Conservation (phyloP, 2,888 invertebrate species). For the Rotaria macrura region DNA sequence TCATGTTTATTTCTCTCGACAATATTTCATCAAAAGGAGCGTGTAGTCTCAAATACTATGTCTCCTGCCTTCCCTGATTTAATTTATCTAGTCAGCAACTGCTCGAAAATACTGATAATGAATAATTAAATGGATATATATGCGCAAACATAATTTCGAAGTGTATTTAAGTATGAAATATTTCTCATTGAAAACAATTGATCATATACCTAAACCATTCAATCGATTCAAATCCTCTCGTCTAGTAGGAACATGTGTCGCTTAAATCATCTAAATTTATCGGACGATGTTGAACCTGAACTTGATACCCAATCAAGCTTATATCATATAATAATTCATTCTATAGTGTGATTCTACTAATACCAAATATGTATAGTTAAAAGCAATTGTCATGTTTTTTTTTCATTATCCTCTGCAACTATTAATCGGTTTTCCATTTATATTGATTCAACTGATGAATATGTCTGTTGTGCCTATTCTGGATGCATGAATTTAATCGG, state of each 20-base stretch:
- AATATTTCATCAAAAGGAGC: constrained; percentile 51
- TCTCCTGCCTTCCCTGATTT: constrained; percentile 51
- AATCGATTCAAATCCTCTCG: constrained; percentile 45
- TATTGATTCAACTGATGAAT: too few species aligned
- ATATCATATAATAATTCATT: constrained; percentile 45
- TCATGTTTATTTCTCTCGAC: constrained; percentile 51
- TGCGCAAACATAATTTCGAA: constrained; percentile 47
- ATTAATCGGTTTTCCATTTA: too few species aligned
- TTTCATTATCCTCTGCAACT: too few species aligned
- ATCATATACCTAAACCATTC: constrained; percentile 48
- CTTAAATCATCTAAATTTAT: constrained; percentile 50
- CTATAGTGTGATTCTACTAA: too few species aligned
- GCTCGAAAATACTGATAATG: constrained; percentile 18
- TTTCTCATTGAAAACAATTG: constrained; percentile 49
- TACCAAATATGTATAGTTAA: too few species aligned
- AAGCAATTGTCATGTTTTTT: too few species aligned
- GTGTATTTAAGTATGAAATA: constrained; percentile 50
- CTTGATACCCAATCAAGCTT: constrained; percentile 47
- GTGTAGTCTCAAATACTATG: constrained; percentile 50
- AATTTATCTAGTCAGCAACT: constrained; percentile 43
- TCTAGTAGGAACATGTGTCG: constrained; percentile 51
- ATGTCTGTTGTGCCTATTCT: too few species aligned
- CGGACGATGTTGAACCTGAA: constrained; percentile 49
- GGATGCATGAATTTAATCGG: too few species aligned
- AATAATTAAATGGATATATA: constrained; percentile 11